Base-by-base conservation (phyloP, 2,113 vertebrate species). In the Salvelinus sp. region DNA sequence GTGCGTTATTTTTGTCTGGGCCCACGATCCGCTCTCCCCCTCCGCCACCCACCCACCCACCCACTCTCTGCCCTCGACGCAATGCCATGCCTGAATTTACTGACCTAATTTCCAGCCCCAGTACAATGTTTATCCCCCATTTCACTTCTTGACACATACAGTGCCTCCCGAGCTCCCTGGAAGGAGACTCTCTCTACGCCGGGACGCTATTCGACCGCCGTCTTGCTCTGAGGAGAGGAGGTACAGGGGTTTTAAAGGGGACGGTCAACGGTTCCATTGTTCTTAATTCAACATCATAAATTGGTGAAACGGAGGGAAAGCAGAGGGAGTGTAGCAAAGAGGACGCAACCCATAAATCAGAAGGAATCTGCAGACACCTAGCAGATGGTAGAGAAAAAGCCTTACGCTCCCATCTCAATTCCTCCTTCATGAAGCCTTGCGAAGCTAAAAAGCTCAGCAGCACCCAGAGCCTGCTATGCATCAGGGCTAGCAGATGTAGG, bases 1-100 rank as follows among this genome's bases (percentile, higher is more conserved):
- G 84, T 65, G 76, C 79, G 84, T 90, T 89, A 91, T 92, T 92
- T 92, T 85, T 85, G 80, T 86, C 20, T 13, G n/a, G n/a, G 20
- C 82, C 70, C 71, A 67, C 38, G 20, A 44, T 47, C 33, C 68
- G 22, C 13, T 16, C 25, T 27, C 27, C 25, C 27, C 54, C 16
- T 13, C 27, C 57, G 18, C 54, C 38, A 14, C 47, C 69, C 47
- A 20, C 22, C 54, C 38, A 14, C 47, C 69, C 47, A 20, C 22
- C 58, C 69, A 25, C 28, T 10, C 62, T 58, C 47, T 30, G 67
- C 33, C 44, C 72, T 63, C 12, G n/a, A 74, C 28, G 20, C 57
- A 73, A 68, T 12, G 28, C 28, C 18, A 48, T 58, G 33, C 67
- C 72, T n/a, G 67, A 77, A 79, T 67, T 79, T 63, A 18, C 54